phyloP scores from a whole-genome alignment of 2,797 vertebrate genomes.

The Tadarida brasiliensis region DNA sequence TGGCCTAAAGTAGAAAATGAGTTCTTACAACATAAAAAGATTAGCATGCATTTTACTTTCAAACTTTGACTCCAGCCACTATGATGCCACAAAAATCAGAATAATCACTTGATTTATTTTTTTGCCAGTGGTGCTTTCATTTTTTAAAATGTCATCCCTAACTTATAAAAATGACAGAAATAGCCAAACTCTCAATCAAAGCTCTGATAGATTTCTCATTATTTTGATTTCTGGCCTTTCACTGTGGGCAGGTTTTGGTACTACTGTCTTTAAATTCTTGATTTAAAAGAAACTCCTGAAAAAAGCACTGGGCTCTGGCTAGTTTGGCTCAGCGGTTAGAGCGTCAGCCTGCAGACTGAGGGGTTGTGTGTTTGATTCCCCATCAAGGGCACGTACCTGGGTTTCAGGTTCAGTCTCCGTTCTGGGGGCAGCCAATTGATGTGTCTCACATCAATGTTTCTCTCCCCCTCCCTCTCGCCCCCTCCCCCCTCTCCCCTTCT shows the following conservation, averaged over 20 bases:
- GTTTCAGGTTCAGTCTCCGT: no score
- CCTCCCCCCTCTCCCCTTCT: no score
- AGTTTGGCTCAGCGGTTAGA: no score
- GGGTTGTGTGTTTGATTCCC: no score
- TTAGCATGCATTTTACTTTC: not conserved
- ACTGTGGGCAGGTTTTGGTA: not conserved
- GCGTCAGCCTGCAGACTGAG: no score
- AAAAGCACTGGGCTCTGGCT: no score
- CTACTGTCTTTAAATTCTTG: not conserved
- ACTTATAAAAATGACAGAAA: constrained; percentile 4
- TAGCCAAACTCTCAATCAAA: not conserved
- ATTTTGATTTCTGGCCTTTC: not conserved
- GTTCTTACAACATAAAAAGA: not conserved
- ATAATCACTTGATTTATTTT: not conserved
- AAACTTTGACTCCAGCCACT: not conserved
- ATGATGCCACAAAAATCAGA: not conserved
- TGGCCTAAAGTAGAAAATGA: not conserved
- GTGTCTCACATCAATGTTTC: no score
- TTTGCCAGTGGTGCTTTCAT: not conserved
- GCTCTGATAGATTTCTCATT: not conserved
- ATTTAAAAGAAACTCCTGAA: constrained; percentile 23
- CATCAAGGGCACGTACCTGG: no score
- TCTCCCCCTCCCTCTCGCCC: no score
- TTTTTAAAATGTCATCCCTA: not conserved
- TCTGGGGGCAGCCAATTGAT: no score